Conservation (phyloP, 2,888 invertebrate species). For the Rhodophaea formosa region DNA sequence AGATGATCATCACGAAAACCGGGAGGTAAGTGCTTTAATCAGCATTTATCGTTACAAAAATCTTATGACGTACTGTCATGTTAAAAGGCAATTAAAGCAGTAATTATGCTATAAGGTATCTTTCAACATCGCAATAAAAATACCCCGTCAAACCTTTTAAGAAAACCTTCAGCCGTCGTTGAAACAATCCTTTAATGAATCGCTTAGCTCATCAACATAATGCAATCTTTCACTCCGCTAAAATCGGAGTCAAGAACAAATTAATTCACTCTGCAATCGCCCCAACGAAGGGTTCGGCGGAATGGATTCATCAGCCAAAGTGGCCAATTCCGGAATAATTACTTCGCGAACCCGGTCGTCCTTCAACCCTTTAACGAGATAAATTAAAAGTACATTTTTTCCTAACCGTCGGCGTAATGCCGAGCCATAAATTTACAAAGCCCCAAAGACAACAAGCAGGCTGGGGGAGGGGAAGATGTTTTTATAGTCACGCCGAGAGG, state of each 20-base stretch:
- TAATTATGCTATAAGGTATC: neutral
- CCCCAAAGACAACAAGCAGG: constrained; percentile 79
- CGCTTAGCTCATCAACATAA: constrained; percentile 54
- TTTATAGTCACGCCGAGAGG: constrained; percentile 80
- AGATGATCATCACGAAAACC: constrained; percentile 99
- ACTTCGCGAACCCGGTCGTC: constrained; percentile 77
- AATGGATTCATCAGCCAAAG: constrained; percentile 80
- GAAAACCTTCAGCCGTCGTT: neutral
- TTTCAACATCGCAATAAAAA: neutral
- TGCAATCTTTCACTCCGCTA: constrained; percentile 70
- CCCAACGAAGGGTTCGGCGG: constrained; percentile 62
- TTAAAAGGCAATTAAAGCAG: neutral
- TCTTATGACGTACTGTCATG: no score
- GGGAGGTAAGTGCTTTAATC: constrained; percentile 86
- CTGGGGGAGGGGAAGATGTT: constrained; percentile 75
- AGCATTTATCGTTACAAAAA: no score
- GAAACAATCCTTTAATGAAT: constrained; percentile 37
- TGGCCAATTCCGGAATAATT: constrained; percentile 81
- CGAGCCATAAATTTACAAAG: constrained; percentile 76
- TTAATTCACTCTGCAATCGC: constrained; percentile 71
- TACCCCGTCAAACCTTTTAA: neutral
- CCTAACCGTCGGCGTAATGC: constrained; percentile 75
- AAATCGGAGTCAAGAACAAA: constrained; percentile 67
- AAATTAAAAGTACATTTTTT: constrained; percentile 82
- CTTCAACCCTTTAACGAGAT: constrained; percentile 82